Conservation (phyloP, 2,797 vertebrate genomes). For the Lutjanus argentimaculatus region DNA sequence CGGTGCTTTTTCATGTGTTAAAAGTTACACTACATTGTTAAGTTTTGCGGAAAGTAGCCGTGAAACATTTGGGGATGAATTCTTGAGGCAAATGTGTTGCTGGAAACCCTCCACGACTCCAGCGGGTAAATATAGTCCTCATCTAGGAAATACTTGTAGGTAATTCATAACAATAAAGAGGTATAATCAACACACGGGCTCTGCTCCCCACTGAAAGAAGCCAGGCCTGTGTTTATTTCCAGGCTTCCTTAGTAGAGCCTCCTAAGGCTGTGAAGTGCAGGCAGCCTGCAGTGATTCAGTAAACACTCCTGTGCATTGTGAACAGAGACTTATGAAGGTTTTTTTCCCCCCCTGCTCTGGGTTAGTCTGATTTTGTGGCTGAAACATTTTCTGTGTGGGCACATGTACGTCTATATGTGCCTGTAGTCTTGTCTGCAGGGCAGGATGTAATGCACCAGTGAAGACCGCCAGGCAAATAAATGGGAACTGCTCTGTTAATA, state of each 20-base stretch:
- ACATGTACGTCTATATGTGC: constrained; percentile 3
- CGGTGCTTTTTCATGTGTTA: not conserved
- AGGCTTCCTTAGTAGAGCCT: constrained; percentile 73
- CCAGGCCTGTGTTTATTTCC: constrained; percentile 76
- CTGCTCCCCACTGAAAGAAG: constrained; percentile 52
- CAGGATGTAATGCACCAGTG: not conserved
- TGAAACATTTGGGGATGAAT: constrained; percentile 25
- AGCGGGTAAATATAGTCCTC: constrained; percentile 68
- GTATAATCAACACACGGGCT: constrained; percentile 74
- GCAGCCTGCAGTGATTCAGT: constrained; percentile 66
- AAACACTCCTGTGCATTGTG: constrained; percentile 64
- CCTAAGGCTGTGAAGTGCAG: constrained; percentile 66
- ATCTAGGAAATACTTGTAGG: constrained; percentile 82
- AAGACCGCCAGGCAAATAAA: not conserved
- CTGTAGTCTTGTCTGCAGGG: not conserved
- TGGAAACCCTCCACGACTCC: constrained; percentile 48
- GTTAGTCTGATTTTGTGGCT: constrained; percentile 13
- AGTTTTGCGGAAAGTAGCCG: not conserved
- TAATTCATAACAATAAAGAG: constrained; percentile 83
- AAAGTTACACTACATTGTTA: constrained; percentile 36
- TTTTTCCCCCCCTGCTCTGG: not conserved
- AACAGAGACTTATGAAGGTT: constrained; percentile 4
- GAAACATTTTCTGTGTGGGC: constrained; percentile 15
- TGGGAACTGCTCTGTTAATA: constrained; percentile 36
- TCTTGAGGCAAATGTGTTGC: constrained; percentile 28